Base-by-base conservation (phyloP, 2,888 invertebrate genomes). In the Opisthograptis luteolata region DNA sequence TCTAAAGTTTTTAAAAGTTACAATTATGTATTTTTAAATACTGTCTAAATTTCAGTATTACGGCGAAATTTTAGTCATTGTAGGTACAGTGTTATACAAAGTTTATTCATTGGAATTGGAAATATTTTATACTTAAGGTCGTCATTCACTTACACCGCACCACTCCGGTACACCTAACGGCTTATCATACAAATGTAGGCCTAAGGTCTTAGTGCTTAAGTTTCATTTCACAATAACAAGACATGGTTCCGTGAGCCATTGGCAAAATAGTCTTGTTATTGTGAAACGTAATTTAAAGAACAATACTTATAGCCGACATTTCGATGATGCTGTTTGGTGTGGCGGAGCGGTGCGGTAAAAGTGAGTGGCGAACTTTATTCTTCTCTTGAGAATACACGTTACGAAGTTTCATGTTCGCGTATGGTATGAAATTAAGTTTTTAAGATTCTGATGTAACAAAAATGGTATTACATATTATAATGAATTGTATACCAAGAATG, bases 51-150 rank as follows among this genome's bases (percentile, higher is more conserved):
- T 66, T 57, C 70, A 73, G 74, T 76, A 72, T 76, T 70, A 70
- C 52, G 60, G 68, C 75, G 70, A 81, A 84, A 79, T 75, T 81
- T 85, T 81, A 81, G 84, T 79, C 85, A 84, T 84, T 85, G 82
- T 74, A 58, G 51, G 13, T 14, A 39, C 15, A 9, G 24, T 17
- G 28, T 22, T 25, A 30, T 19, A 40, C 8, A 31, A 22, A 22
- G 31, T 28, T 37, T 8, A n/a, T 19, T 44, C 39, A 35, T 35
- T 48, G 7, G 28, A 30, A 35, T 35, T 48, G 7, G 28, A 30
- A 17, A 47, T 39, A 25, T 25, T 36, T 45, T 45, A 55, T 32
- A 55, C 66, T 67, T n/a, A n/a, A n/a, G n/a, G n/a, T n/a, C n/a
- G n/a, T n/a, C n/a, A n/a, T n/a, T n/a, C n/a, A n/a, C n/a, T n/a